These are phyloP conservation scores for Xanthorhoe designata DNA, from an alignment of 2,888 invertebrate genomes.

Conservation along the genomic window DNA sequence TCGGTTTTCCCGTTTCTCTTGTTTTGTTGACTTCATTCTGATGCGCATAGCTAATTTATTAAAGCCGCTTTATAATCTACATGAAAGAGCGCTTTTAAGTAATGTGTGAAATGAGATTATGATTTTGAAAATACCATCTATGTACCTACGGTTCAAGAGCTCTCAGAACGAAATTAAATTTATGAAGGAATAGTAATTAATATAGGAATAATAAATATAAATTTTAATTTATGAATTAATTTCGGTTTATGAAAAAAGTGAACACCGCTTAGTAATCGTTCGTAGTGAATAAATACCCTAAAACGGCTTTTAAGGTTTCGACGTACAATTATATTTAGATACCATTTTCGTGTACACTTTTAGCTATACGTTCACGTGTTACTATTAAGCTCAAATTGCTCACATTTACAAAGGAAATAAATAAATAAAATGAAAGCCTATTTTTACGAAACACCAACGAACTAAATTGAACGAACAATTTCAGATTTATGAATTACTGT, in stretches of 20 bases:
- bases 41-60: slow-evolving; percentile 63
- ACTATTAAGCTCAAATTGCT: background rate
- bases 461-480: slow-evolving; percentile 39
- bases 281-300: background rate
- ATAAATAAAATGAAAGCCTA: background rate
- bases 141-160: slow-evolving; percentile 22
- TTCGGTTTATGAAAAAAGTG: background rate
- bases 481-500: slow-evolving; percentile 69
- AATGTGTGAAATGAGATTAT: slow-evolving; percentile 28
- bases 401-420: background rate
- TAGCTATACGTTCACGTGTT: background rate
- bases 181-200: too few relatives aligned
- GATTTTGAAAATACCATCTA: slow-evolving; percentile 24
- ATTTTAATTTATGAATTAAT: too few relatives aligned
- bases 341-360: background rate
- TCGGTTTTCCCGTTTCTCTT: slow-evolving; percentile 56
- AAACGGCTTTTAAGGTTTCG: background rate
- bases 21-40: slow-evolving; percentile 59
- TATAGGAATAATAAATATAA: too few relatives aligned
- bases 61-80: slow-evolving; percentile 49
- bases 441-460: background rate
- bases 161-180: slow-evolving; percentile 28
- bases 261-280: background rate
- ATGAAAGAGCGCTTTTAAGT: slow-evolving; percentile 42
- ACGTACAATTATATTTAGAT: background rate